Conservation (phyloP, 1,140 invertebrate genomes). For the Anastatus disparis region DNA sequence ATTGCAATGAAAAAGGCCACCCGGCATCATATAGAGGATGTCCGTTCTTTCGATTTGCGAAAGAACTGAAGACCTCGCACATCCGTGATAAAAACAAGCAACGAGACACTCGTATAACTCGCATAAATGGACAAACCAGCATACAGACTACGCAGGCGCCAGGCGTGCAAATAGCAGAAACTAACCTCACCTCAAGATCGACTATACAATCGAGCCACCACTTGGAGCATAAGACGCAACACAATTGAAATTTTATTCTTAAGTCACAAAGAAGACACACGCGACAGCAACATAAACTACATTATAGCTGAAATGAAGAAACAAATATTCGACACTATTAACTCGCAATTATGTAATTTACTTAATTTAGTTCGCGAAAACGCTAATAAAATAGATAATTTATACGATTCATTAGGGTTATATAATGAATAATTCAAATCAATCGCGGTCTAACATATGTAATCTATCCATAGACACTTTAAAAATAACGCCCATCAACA, state of each 20-base stretch:
- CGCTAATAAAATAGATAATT: neutral
- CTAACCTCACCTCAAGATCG: neutral
- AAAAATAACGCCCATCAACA: neutral
- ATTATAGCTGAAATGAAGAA: neutral
- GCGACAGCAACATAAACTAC: too few species aligned
- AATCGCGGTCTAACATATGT: too few species aligned
- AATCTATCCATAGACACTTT: neutral
- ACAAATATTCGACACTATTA: neutral
- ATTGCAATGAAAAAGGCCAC: constrained; percentile 42
- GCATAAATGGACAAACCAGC: neutral
- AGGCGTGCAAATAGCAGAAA: too few species aligned
- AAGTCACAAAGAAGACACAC: too few species aligned
- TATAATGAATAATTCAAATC: neutral
- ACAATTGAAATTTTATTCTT: neutral
- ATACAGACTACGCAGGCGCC: neutral
- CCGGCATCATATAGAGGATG: constrained; percentile 48
- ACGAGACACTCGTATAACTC: too few species aligned
- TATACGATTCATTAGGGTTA: neutral
- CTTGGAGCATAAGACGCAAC: neutral
- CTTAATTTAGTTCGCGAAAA: neutral
- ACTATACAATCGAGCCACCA: too few species aligned
- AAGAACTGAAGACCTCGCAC: neutral
- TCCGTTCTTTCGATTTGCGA: constrained; percentile 14
- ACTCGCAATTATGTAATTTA: neutral
- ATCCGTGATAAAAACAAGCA: too few species aligned